phyloP scores from a whole-genome alignment of 1,140 invertebrate genomes.

The Drosophila seguyi region DNA sequence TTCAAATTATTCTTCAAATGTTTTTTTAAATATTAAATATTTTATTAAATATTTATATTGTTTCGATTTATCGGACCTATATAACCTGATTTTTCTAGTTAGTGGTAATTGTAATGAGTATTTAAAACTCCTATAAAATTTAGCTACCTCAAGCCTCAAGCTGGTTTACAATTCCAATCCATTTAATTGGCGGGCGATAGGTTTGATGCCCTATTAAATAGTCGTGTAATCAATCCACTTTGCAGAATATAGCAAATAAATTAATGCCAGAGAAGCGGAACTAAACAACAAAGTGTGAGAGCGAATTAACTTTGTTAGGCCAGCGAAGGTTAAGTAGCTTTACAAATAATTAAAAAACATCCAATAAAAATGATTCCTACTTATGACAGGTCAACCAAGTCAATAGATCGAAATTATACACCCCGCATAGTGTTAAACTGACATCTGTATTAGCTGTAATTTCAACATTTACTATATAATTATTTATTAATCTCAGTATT shows the following conservation, averaged over 20 bases:
- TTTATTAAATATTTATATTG: too few species aligned
- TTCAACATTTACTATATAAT: neutral
- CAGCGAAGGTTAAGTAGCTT: conserved; percentile 12
- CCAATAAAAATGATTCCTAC: too few species aligned
- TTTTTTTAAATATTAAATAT: too few species aligned
- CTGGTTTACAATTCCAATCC: conserved; percentile 3
- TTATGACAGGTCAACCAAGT: too few species aligned
- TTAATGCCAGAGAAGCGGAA: conserved; percentile 16
- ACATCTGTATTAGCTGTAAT: conserved; percentile 4
- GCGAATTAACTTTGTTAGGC: neutral
- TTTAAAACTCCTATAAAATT: neutral
- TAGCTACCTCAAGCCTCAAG: neutral
- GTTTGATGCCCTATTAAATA: conserved; percentile 31
- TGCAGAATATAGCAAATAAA: conserved; percentile 1
- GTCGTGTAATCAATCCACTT: conserved; percentile 5
- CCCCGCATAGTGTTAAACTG: neutral
- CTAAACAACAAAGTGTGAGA: neutral
- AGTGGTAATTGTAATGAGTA: neutral
- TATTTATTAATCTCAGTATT: conserved; percentile 12
- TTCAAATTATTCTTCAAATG: too few species aligned
- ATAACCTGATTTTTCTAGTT: too few species aligned
- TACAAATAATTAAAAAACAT: neutral
- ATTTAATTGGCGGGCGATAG: conserved; percentile 29
- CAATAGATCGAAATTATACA: neutral
- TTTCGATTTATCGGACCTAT: too few species aligned